Conservation (phyloP, 2,888 invertebrate genomes). For the Acheta domesticus region DNA sequence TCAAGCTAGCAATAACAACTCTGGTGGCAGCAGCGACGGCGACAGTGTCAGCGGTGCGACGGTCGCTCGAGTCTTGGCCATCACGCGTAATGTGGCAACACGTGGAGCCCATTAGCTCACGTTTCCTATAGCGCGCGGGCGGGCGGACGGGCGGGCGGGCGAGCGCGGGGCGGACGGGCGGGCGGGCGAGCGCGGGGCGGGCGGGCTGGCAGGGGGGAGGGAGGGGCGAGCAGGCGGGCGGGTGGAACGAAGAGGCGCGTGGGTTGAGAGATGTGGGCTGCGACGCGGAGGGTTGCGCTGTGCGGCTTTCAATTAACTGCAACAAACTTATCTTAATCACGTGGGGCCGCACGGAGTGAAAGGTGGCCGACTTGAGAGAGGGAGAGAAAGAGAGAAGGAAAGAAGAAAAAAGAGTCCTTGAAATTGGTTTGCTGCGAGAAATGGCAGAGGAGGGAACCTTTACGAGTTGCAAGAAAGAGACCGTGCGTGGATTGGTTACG, state of each 20-base stretch:
- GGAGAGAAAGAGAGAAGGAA: no score
- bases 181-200: not conserved
- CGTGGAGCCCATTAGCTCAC: not conserved
- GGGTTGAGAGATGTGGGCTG: not conserved
- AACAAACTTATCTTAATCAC: slow-evolving; percentile 18
- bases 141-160: not conserved
- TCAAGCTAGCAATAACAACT: no score
- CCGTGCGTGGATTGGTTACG: not conserved
- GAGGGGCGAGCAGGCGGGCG: not conserved
- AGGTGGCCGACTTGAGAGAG: not conserved
- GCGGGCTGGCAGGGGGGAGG: not conserved
- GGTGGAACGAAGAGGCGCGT: not conserved
- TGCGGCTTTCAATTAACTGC: slow-evolving; percentile 2
- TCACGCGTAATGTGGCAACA: not conserved
- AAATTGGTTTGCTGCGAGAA: slow-evolving; percentile 6
- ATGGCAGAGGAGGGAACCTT: not conserved
- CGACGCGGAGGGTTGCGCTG: not conserved
- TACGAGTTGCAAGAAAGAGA: not conserved
- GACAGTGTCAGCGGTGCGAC: no score
- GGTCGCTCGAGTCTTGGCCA: no score
- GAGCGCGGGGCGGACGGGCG: no score
- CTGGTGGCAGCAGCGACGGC: no score
- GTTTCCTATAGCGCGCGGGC: not conserved
- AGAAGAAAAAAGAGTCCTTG: not conserved
- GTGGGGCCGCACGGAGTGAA: not conserved